Conservation (phyloP, 2,888 invertebrate genomes). For the Torymus tubicola region DNA sequence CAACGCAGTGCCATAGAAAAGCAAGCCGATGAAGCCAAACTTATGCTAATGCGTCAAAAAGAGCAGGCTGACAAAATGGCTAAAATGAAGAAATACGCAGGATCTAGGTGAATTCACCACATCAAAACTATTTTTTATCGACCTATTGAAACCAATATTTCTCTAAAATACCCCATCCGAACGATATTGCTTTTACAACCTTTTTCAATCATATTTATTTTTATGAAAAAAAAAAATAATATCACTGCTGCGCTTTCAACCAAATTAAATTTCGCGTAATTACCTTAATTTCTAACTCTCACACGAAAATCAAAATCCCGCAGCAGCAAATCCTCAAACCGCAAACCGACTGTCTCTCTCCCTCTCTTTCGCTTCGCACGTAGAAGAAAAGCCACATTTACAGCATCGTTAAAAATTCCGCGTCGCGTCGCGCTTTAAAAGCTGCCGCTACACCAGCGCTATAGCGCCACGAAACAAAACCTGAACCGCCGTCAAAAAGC, state of each 20-base stretch:
- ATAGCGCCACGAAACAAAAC: not conserved
- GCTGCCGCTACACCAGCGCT: not conserved
- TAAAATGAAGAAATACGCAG: slow-evolving; percentile 78
- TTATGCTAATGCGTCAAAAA: slow-evolving; percentile 84
- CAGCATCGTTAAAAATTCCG: slow-evolving; percentile 28
- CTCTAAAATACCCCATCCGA: too few relatives aligned
- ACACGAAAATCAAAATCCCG: not conserved
- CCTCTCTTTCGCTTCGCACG: too few relatives aligned
- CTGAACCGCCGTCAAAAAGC: not conserved
- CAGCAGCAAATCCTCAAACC: not conserved
- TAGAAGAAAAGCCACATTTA: too few relatives aligned
- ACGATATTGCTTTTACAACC: too few relatives aligned
- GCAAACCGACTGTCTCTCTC: not conserved
- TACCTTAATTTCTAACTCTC: not conserved
- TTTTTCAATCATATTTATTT: too few relatives aligned
- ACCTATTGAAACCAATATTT: too few relatives aligned
- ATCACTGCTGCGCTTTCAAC: not conserved
- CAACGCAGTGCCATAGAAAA: slow-evolving; percentile 89
- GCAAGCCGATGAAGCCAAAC: slow-evolving; percentile 89
- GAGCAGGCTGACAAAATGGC: slow-evolving; percentile 80
- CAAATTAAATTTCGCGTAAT: not conserved
- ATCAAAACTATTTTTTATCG: not conserved
- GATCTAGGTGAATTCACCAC: slow-evolving; percentile 76
- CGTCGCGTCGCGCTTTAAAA: slow-evolving; percentile 17
- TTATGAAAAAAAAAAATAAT: too few relatives aligned